A percentile compares a stretch with the other conserved stretches of the same genome.
Conservation (phyloP, 2,797 vertebrate species). For the Botia kubotai region DNA sequence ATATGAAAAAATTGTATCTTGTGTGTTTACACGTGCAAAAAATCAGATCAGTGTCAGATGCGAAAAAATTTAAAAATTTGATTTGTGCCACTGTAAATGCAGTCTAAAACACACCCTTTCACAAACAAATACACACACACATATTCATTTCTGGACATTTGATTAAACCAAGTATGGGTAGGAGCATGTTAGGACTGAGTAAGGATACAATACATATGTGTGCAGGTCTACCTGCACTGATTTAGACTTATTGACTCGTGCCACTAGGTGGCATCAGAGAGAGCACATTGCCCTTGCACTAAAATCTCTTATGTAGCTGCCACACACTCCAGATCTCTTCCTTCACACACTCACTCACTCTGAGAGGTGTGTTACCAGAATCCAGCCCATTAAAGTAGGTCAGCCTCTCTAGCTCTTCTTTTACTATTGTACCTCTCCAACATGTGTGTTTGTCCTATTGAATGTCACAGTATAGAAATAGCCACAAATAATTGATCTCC, state of each 20-base stretch:
- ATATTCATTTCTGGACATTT: background rate
- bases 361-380: conserved; percentile 42
- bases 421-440: conserved; percentile 23
- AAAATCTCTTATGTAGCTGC: conserved; percentile 37
- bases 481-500: background rate
- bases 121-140: background rate
- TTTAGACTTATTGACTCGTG: background rate
- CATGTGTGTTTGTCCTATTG: conserved; percentile 22
- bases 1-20: too few relatives aligned
- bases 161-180: too few relatives aligned
- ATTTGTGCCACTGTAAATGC: too few relatives aligned
- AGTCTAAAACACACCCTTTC: too few relatives aligned
- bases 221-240: background rate
- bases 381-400: conserved; percentile 49
- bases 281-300: background rate
- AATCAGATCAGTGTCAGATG: too few relatives aligned
- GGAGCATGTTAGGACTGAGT: background rate
- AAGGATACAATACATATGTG: too few relatives aligned
- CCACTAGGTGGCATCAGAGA: conserved; percentile 35
- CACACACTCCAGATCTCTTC: conserved; percentile 13
- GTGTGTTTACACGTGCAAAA: too few relatives aligned
- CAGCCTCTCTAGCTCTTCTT: conserved; percentile 35
- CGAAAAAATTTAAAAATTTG: too few relatives aligned
- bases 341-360: background rate
- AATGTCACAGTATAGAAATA: conserved; percentile 12